Evolutionary conservation across 2,797 vertebrate species (phyloP), one percentile per base, ranked within the genome.

Genomic region (Takifugu ocellatus): DNA sequence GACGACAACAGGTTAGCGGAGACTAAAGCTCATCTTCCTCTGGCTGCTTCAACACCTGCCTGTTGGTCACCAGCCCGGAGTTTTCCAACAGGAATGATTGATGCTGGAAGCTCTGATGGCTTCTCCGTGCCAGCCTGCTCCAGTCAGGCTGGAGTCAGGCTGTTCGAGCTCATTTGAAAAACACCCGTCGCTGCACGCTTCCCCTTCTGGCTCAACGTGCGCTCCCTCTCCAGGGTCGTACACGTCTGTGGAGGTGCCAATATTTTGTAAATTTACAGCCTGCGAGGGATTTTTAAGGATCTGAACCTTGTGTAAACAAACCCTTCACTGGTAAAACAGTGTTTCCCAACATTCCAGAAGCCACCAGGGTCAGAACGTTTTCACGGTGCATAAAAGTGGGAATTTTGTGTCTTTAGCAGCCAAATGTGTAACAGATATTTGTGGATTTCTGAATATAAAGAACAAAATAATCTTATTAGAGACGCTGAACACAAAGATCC

Each of bases 61-160:
- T 71, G 64, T 70, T 82, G 84, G 83, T 80, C 71, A 72, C 16
- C 27, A 14, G 79, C 82, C 76, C 52, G 70, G 76, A 80, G 75
- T 58, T 56, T 48, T 60, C 75, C 78, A 83, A 89, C 85, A 82
- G 79, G 68, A 81, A 68, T 88, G 87, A 90, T 87, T 88, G 88
- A 91, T 89, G 84, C 76, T 60, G 51, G 64, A 68, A 77, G 79
- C 61, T 82, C 56, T 63, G 72, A 73, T 33, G 50, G 56, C 56
- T 60, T 72, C 65, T 67, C 68, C 24, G 25, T 66, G 74, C 70
- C 75, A 79, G 58, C 64, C 58, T 59, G 69, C 63, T 63, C 56
- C 6, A 57, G 64, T 57, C 59, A 61, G 58, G 66, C 63, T 72
- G 42, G 25, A 3, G 36, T 55, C 50, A 29, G 59, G 59, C 67